phyloP scores from a whole-genome alignment of 2,888 invertebrate genomes.

The Trachelus troglodyta region DNA sequence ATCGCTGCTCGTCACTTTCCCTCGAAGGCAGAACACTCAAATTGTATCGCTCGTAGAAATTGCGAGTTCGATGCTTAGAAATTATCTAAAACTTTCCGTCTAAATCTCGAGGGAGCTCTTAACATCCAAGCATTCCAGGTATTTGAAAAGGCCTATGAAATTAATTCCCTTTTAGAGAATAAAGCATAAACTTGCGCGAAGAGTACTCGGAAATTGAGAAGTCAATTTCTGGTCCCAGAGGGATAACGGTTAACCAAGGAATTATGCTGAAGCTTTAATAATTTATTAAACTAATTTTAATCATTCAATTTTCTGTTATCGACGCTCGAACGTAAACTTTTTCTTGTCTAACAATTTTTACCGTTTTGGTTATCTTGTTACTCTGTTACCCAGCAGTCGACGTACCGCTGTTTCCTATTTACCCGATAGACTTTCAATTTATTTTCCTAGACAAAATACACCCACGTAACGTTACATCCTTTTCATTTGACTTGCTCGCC shows the following conservation, averaged over 20 bases:
- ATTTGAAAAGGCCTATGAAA: neutral
- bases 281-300: neutral
- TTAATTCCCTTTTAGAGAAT: neutral
- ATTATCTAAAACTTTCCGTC: conserved; percentile 31
- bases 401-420: neutral
- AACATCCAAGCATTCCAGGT: neutral
- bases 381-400: neutral
- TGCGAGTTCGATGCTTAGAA: conserved; percentile 9
- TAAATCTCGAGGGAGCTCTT: conserved; percentile 27
- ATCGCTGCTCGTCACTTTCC: neutral
- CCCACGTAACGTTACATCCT: neutral
- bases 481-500: neutral
- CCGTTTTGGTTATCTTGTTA: neutral
- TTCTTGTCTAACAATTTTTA: neutral
- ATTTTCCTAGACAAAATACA: neutral
- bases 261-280: neutral
- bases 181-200: neutral
- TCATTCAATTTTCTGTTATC: neutral
- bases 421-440: neutral
- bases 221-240: neutral
- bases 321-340: neutral
- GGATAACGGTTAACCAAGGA: neutral
- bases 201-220: neutral
- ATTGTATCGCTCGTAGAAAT: neutral
- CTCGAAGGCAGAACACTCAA: neutral